A percentile compares a stretch with the other conserved stretches of the same genome.
Evolutionary conservation across 1,140 invertebrate genomes (phyloP).

Genomic region (Lepidurus apus): DNA sequence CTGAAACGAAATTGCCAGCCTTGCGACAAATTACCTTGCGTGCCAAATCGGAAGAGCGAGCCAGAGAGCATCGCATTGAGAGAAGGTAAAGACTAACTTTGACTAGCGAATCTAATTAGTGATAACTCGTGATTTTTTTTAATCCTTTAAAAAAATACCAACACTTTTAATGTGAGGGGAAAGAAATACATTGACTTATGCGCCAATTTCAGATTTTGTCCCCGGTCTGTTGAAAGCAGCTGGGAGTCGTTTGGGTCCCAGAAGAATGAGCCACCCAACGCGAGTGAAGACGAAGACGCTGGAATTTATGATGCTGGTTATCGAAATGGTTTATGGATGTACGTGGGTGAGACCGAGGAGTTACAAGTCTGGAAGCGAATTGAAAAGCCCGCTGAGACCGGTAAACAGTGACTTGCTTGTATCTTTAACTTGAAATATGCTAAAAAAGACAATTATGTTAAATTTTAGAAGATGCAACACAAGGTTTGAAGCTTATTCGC

Average conservation of each 20-base stretch:
- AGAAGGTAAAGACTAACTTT: slow-evolving; percentile 27
- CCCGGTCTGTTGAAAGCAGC: slow-evolving; percentile 59
- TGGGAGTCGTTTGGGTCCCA: slow-evolving; percentile 59
- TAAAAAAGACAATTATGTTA: background rate
- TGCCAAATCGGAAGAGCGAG: slow-evolving; percentile 46
- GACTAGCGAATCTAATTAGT: background rate
- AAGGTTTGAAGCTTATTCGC: slow-evolving; percentile 11
- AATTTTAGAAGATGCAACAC: background rate
- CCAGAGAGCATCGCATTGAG: slow-evolving; percentile 29
- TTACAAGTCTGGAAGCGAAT: slow-evolving; percentile 60
- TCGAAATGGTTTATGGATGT: slow-evolving; percentile 64
- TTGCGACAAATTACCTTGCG: slow-evolving; percentile 45
- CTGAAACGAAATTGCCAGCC: slow-evolving; percentile 45
- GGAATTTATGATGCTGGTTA: slow-evolving; percentile 67
- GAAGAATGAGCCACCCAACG: slow-evolving; percentile 24
- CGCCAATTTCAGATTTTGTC: slow-evolving; percentile 26
- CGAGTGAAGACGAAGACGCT: slow-evolving; percentile 41
- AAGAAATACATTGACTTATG: background rate
- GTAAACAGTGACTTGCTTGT: background rate
- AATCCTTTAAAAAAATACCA: too few relatives aligned
- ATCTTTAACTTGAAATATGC: background rate
- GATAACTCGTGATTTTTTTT: too few relatives aligned
- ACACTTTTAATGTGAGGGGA: too few relatives aligned
- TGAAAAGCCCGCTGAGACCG: slow-evolving; percentile 40
- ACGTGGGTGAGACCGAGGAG: slow-evolving; percentile 66